Evolutionary conservation across 2,888 invertebrate species (phyloP).

Genomic region (Coelinius sp.): DNA sequence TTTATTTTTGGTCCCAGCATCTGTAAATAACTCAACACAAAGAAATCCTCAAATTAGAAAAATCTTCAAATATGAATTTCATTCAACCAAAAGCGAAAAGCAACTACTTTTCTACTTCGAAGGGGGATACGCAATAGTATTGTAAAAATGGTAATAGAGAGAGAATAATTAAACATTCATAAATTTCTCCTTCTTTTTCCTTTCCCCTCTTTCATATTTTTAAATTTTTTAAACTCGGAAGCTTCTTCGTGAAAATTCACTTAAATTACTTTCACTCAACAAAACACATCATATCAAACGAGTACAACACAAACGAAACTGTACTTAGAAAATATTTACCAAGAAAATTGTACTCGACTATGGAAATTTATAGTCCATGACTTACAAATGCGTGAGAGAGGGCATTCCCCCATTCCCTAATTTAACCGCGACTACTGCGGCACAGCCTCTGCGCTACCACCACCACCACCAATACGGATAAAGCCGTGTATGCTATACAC

Average conservation of each 20-base stretch:
- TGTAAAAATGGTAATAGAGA: too few species aligned
- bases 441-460: slow-evolving; percentile 38
- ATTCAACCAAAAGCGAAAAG: too few species aligned
- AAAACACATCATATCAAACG: neutral
- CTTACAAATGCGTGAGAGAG: slow-evolving; percentile 17
- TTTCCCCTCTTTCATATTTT: too few species aligned
- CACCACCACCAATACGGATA: neutral
- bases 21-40: too few species aligned
- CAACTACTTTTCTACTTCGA: too few species aligned
- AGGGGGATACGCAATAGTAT: too few species aligned
- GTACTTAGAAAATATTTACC: slow-evolving; percentile 39
- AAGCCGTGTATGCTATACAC: slow-evolving; percentile 12
- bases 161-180: too few species aligned
- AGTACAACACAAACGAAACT: neutral
- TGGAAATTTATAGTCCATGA: slow-evolving; percentile 42
- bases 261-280: slow-evolving; percentile 16
- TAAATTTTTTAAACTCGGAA: too few species aligned
- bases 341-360: slow-evolving; percentile 43
- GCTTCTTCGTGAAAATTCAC: slow-evolving; percentile 3
- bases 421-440: slow-evolving; percentile 18
- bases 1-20: too few species aligned
- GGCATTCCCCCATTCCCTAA: slow-evolving; percentile 32
- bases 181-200: too few species aligned
- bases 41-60: too few species aligned
- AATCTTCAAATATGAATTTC: too few species aligned